Conservation (phyloP, 2,797 vertebrate species). For the Tympanoctomys barrerae region DNA sequence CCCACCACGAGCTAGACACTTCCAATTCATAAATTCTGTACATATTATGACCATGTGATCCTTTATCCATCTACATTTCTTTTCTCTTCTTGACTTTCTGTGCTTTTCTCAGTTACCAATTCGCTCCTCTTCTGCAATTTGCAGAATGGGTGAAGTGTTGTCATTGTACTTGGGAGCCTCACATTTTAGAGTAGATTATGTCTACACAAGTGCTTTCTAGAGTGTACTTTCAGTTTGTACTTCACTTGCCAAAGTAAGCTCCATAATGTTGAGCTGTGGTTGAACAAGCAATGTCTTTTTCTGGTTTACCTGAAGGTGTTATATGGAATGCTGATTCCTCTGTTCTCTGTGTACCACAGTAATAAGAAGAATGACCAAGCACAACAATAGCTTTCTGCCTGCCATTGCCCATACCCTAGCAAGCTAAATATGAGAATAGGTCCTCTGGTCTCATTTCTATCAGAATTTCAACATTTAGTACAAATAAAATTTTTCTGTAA, state of each 20-base stretch:
- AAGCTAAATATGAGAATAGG: neutral
- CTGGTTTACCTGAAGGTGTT: neutral
- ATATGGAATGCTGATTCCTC: neutral
- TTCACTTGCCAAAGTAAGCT: neutral
- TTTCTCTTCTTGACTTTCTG: neutral
- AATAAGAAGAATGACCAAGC: neutral
- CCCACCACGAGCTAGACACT: neutral
- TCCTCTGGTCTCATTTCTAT: neutral
- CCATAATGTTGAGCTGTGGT: neutral
- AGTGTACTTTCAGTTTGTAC: neutral
- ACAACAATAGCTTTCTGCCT: neutral
- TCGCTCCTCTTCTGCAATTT: neutral
- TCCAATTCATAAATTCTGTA: neutral
- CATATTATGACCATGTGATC: neutral
- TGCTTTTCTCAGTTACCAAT: neutral
- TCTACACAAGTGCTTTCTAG: no score
- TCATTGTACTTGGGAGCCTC: neutral
- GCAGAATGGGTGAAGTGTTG: neutral
- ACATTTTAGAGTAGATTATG: neutral
- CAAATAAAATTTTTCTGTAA: neutral
- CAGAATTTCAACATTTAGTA: neutral
- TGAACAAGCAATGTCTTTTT: neutral
- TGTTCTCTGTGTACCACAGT: neutral
- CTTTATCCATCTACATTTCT: neutral
- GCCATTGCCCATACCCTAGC: neutral